A percentile compares a stretch with the other conserved stretches of the same genome.
Evolutionary conservation across 1,140 invertebrate genomes (phyloP).

Genomic region (Amphibalanus amphitrite): DNA sequence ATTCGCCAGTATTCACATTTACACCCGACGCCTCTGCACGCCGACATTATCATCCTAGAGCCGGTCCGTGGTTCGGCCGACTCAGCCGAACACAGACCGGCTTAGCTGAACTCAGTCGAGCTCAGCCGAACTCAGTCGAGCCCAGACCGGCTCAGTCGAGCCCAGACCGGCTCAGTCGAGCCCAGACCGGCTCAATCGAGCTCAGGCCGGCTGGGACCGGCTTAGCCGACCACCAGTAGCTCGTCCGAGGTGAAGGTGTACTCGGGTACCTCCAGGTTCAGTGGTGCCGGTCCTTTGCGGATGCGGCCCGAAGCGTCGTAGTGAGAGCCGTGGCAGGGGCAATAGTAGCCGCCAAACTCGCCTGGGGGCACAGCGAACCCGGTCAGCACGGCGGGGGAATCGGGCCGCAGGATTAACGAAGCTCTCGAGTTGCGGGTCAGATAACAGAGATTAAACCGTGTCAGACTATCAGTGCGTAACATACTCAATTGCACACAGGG

Average conservation of each 20-base stretch:
- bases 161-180: no score
- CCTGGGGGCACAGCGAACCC: conserved; percentile 22
- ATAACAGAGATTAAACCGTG: no score
- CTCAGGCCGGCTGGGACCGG: no score
- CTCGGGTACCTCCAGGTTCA: conserved; percentile 85
- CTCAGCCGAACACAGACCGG: not conserved
- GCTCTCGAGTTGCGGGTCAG: no score
- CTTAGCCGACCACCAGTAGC: conserved; percentile 55
- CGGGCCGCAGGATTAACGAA: no score
- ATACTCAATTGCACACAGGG: no score
- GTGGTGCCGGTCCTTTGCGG: conserved; percentile 92
- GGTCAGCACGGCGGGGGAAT: no score
- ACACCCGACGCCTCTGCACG: not conserved
- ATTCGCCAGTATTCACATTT: not conserved
- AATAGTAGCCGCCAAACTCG: conserved; percentile 89
- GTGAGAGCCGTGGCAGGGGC: conserved; percentile 97
- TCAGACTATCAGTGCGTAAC: no score
- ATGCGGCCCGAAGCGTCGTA: conserved; percentile 94
- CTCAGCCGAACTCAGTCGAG: no score
- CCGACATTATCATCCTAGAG: not conserved
- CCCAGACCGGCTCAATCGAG: not conserved
- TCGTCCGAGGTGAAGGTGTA: conserved; percentile 56
- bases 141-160: no score
- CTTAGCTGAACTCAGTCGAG: no score
- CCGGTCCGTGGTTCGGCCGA: no score